Evolutionary conservation across 2,797 vertebrate genomes (phyloP).

Genomic region (Myripristis murdjan): DNA sequence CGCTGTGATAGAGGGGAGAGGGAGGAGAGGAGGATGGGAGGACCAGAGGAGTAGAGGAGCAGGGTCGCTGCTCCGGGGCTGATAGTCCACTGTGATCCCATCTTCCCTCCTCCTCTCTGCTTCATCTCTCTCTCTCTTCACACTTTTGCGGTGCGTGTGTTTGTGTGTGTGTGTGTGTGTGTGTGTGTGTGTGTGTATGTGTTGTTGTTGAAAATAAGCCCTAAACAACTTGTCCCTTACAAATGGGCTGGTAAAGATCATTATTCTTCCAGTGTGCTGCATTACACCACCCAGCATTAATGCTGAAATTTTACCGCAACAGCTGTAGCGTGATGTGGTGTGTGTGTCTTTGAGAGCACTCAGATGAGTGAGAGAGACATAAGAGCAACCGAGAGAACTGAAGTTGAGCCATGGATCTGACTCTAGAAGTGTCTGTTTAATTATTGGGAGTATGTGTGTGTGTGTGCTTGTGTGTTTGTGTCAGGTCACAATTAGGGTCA

Average conservation of each 20-base stretch:
- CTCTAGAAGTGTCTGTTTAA: constrained; percentile 48
- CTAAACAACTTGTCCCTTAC: constrained; percentile 56
- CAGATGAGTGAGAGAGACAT: constrained; percentile 19
- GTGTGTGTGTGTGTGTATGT: constrained; percentile 15
- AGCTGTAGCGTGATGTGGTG: constrained; percentile 28
- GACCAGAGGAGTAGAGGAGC: constrained; percentile 47
- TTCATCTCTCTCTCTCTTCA: constrained; percentile 13
- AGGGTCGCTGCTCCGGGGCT: constrained; percentile 53
- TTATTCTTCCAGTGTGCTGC: constrained; percentile 48
- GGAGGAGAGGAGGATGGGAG: constrained; percentile 58
- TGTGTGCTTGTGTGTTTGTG: constrained; percentile 27
- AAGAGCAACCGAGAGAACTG: constrained; percentile 26
- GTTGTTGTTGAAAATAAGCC: constrained; percentile 41
- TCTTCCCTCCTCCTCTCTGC: constrained; percentile 30
- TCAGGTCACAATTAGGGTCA: constrained; percentile 70
- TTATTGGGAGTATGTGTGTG: constrained; percentile 37
- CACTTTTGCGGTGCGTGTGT: constrained; percentile 23
- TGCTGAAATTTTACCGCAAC: constrained; percentile 36
- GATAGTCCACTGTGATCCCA: constrained; percentile 39
- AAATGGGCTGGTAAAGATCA: constrained; percentile 49
- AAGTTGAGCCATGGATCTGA: constrained; percentile 49
- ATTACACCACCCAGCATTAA: constrained; percentile 55
- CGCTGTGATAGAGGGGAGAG: constrained; percentile 50
- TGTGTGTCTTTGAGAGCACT: constrained; percentile 39
- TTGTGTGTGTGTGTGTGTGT: constrained; percentile 13